Evolutionary conservation across 1,140 invertebrate species (phyloP).

Genomic region (Himalopsyche phryganea): DNA sequence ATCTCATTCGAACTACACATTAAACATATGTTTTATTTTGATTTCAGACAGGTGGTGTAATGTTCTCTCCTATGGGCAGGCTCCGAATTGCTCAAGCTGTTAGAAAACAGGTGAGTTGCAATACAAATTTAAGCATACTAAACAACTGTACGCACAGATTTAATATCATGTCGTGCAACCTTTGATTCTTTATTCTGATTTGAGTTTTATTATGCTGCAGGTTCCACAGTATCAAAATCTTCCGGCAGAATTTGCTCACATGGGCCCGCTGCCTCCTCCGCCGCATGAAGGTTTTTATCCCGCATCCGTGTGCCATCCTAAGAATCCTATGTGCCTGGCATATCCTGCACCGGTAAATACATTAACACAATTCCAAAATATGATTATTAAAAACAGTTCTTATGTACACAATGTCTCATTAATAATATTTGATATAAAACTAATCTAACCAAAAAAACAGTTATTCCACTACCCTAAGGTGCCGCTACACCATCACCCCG

Average conservation of each 20-base stretch:
- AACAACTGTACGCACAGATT: neutral
- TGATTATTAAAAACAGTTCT: too few species aligned
- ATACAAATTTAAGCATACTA: neutral
- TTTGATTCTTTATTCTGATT: too few species aligned
- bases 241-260: slow-evolving; percentile 7
- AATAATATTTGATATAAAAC: too few species aligned
- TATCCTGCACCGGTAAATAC: neutral
- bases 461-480: too few species aligned
- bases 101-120: slow-evolving; percentile 46
- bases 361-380: too few species aligned
- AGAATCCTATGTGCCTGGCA: slow-evolving; percentile 15
- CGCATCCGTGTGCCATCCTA: slow-evolving; percentile 2
- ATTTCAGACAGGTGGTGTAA: slow-evolving; percentile 50
- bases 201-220: slow-evolving; percentile 6
- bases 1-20: too few species aligned
- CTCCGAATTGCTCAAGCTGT: slow-evolving; percentile 50
- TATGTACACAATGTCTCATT: too few species aligned
- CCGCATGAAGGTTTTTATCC: neutral
- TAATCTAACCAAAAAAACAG: too few species aligned
- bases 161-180: too few species aligned
- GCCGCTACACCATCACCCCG: neutral
- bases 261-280: slow-evolving; percentile 2
- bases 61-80: slow-evolving; percentile 52
- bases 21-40: too few species aligned
- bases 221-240: slow-evolving; percentile 17